Percentiles rank a stretch among this genome's conserved stretches.
Conservation (phyloP, 1,140 invertebrate genomes). For the Pollicipes pollicipes region DNA sequence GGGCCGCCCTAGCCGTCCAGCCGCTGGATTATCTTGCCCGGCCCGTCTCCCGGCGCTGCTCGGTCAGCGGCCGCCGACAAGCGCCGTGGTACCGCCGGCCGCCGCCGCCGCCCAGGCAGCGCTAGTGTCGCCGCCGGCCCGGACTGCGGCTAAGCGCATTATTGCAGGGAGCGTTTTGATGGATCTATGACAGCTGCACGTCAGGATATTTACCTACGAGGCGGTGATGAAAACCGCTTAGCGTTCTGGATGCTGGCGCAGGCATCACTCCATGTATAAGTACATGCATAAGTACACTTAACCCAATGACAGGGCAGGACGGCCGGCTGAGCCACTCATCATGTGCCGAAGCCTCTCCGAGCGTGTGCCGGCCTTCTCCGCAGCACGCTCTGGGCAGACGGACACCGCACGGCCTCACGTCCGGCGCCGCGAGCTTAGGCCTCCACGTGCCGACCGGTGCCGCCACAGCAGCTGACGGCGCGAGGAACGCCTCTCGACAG, state of each 20-base stretch:
- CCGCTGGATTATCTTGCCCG: no score
- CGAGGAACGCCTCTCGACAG: no score
- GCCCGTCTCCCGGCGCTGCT: not conserved
- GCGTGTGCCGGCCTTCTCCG: no score
- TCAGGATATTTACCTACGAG: not conserved
- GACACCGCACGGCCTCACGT: no score
- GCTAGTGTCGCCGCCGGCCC: not conserved
- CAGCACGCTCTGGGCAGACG: no score
- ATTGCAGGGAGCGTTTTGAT: not conserved
- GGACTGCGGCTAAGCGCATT: not conserved
- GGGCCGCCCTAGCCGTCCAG: no score
- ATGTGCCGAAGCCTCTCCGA: no score
- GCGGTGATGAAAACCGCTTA: not conserved
- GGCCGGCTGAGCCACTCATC: no score
- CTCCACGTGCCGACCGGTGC: not conserved
- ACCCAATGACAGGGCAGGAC: not conserved
- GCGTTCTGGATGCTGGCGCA: not conserved
- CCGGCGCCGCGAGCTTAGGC: not conserved
- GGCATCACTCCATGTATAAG: conserved; percentile 1
- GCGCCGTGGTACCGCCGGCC: not conserved
- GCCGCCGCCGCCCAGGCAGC: no score
- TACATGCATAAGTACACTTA: not conserved
- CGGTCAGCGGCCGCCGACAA: not conserved
- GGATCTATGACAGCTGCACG: not conserved
- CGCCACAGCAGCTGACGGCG: no score